A percentile compares a stretch with the other conserved stretches of the same genome.
phyloP scores from a whole-genome alignment of 1,140 invertebrate species.

The Teleopsis dalmanni region DNA sequence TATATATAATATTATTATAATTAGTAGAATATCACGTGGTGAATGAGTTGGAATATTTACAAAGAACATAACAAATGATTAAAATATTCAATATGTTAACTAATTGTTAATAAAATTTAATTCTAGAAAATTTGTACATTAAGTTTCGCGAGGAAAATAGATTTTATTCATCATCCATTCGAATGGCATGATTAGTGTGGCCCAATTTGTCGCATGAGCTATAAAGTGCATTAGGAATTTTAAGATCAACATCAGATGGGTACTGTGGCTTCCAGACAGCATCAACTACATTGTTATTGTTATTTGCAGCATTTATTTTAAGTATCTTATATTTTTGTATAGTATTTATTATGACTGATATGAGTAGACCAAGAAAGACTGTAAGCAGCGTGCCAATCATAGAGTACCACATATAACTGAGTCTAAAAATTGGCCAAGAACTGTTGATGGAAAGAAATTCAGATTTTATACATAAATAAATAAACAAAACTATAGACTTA shows the following conservation, averaged over 20 bases:
- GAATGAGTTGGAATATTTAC: no score
- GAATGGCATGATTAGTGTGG: conserved; percentile 34
- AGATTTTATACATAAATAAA: no score
- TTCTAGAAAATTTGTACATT: conserved; percentile 5
- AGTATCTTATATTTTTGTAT: conserved; percentile 31
- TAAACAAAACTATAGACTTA: conserved; percentile 24
- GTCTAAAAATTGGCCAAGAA: conserved; percentile 52
- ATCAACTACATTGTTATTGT: neutral
- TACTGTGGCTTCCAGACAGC: neutral
- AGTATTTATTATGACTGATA: conserved; percentile 61
- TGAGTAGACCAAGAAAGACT: conserved; percentile 59
- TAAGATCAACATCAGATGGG: neutral
- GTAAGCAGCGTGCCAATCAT: conserved; percentile 65
- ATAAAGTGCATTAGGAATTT: conserved; percentile 1
- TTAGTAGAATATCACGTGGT: no score
- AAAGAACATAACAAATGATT: no score
- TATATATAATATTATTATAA: no score
- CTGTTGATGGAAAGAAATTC: conserved; percentile 15
- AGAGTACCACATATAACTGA: conserved; percentile 64
- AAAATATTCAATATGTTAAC: no score
- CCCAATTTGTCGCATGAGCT: conserved; percentile 13
- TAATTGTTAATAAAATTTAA: no score
- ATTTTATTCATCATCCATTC: conserved; percentile 29
- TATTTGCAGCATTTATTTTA: conserved; percentile 20
- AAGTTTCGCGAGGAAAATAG: neutral